Percentiles rank a stretch among this genome's conserved stretches.
Conservation (phyloP, 2,113 vertebrate genomes). For the Bubo bubo region DNA sequence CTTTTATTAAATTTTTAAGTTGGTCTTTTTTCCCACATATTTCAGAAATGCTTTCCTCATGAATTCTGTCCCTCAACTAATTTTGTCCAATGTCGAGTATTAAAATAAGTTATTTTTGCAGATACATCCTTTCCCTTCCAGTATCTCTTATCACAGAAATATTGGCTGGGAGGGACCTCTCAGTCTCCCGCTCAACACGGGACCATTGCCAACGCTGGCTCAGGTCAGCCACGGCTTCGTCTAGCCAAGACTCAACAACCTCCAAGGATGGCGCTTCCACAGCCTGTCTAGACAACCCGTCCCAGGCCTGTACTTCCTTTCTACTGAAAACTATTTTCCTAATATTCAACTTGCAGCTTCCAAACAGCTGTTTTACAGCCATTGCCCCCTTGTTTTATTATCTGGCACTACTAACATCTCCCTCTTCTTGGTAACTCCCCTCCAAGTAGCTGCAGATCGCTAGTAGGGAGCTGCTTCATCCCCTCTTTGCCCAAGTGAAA, state of each 20-base stretch:
- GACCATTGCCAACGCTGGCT: background rate
- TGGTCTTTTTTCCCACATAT: background rate
- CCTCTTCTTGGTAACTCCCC: background rate
- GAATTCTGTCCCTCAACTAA: background rate
- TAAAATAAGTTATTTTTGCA: conserved; percentile 12
- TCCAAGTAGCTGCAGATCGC: background rate
- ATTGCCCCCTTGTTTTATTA: background rate
- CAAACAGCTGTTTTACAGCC: background rate
- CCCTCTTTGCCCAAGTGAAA: background rate
- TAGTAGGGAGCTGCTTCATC: background rate
- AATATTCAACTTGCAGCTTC: background rate
- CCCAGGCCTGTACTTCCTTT: conserved; percentile 34
- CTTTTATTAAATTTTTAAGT: background rate
- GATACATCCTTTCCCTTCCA: conserved; percentile 10
- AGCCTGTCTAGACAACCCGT: conserved; percentile 38
- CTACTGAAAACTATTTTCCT: background rate
- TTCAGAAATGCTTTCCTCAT: background rate
- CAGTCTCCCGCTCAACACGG: background rate
- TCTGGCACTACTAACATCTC: background rate
- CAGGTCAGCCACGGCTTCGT: background rate
- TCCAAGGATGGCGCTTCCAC: conserved; percentile 25
- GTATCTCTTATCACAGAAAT: conserved; percentile 30
- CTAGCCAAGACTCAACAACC: background rate
- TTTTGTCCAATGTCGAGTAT: fast-evolving
- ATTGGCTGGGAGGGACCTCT: background rate